Conservation (phyloP, 1,140 invertebrate genomes). For the Episyrphus balteatus region DNA sequence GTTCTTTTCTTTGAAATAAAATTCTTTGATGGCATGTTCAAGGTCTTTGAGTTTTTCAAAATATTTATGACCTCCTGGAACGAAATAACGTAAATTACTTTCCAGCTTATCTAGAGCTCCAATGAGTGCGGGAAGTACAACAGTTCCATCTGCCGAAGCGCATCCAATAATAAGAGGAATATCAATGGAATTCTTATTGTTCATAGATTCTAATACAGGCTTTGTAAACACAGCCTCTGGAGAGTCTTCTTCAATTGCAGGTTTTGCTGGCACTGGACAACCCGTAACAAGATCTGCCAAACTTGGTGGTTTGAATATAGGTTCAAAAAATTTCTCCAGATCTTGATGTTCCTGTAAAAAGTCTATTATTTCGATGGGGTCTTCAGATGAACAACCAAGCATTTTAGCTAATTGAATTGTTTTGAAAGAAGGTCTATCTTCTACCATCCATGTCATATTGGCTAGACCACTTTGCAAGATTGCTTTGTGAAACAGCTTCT, state of each 20-base stretch:
- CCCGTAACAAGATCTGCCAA: slow-evolving; percentile 13
- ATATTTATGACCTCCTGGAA: slow-evolving; percentile 16
- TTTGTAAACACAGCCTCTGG: slow-evolving; percentile 18
- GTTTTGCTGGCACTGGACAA: slow-evolving; percentile 25
- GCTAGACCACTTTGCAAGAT: slow-evolving; percentile 38
- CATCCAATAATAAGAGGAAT: slow-evolving; percentile 29
- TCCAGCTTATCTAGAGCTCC: slow-evolving; percentile 17
- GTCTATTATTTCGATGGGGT: slow-evolving; percentile 8
- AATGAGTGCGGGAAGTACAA: slow-evolving; percentile 13
- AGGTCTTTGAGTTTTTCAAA: slow-evolving; percentile 4
- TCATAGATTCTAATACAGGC: slow-evolving; percentile 16
- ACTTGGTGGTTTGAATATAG: slow-evolving; percentile 1
- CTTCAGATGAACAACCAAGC: slow-evolving; percentile 8
- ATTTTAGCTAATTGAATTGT: slow-evolving; percentile 16
- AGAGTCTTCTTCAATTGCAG: slow-evolving; percentile 18
- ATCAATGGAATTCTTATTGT: slow-evolving; percentile 8
- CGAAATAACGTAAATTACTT: slow-evolving; percentile 18
- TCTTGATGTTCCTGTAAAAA: slow-evolving; percentile 17
- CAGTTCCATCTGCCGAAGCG: slow-evolving; percentile 23
- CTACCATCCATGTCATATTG: slow-evolving; percentile 26
- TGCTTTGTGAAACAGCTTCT: slow-evolving; percentile 35
- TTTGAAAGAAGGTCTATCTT: slow-evolving; percentile 9
- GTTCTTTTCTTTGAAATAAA: slow-evolving; percentile 21
- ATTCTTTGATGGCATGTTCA: slow-evolving; percentile 20
- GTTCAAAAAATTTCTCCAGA: slow-evolving; percentile 2